phyloP scores from a whole-genome alignment of 2,113 vertebrate genomes.

The Boulengeromyrus knoepffleri region DNA sequence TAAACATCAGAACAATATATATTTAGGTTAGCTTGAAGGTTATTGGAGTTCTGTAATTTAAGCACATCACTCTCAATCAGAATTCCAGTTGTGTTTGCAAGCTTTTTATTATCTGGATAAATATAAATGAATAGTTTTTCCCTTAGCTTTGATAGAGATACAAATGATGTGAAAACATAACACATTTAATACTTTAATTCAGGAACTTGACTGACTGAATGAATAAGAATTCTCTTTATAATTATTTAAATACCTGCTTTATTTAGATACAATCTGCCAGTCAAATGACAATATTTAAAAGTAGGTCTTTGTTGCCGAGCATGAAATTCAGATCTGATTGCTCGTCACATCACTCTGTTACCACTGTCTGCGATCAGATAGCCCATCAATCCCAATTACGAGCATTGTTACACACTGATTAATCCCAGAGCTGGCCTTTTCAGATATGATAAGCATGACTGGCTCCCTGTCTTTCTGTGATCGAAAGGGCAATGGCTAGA shows the following conservation, averaged over 20 bases:
- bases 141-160: neutral
- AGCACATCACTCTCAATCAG: neutral
- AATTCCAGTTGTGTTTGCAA: neutral
- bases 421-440: constrained; percentile 20
- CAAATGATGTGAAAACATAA: neutral
- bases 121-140: neutral
- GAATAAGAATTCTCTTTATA: neutral
- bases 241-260: neutral
- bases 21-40: neutral
- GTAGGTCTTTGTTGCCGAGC: neutral
- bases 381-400: constrained; percentile 42
- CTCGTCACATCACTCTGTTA: constrained; percentile 17
- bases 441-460: constrained; percentile 30
- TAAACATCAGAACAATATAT: neutral
- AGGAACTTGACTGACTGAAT: neutral
- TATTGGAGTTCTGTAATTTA: neutral
- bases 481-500: constrained; percentile 15
- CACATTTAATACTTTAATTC: neutral
- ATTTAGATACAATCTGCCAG: neutral
- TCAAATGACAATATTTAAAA: constrained; percentile 8
- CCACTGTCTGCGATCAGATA: constrained; percentile 29
- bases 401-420: constrained; percentile 42
- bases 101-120: neutral
- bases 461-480: constrained; percentile 12
- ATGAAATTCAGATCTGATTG: constrained; percentile 22